A percentile compares a stretch with the other conserved stretches of the same genome.
Conservation (phyloP, 1,140 invertebrate genomes). For the Bombus impatiens region DNA sequence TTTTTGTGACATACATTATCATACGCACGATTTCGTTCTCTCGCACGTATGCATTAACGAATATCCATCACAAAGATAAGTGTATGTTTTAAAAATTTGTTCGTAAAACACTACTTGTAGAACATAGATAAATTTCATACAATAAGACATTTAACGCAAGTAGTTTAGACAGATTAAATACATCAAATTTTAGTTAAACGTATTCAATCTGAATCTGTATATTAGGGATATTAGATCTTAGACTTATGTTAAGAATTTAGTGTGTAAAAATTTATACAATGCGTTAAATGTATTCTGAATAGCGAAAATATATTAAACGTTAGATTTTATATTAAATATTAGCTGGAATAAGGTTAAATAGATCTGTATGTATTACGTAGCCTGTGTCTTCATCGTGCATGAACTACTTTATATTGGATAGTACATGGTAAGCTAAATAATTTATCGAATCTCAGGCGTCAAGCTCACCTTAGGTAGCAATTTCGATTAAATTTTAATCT, state of each 20-base stretch:
- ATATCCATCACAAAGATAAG: no score
- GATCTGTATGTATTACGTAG: neutral
- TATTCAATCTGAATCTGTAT: neutral
- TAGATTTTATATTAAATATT: neutral
- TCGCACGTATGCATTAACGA: neutral
- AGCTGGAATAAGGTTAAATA: neutral
- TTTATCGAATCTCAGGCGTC: neutral
- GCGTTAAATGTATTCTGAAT: neutral
- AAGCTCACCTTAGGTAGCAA: neutral
- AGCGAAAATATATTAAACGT: neutral
- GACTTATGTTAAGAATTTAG: neutral
- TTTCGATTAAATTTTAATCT: slow-evolving; percentile 8
- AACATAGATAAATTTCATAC: neutral
- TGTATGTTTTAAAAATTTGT: neutral
- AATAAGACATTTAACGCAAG: no score
- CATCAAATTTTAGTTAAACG: neutral
- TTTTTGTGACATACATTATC: slow-evolving; percentile 19
- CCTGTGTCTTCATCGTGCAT: neutral
- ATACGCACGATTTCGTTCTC: neutral
- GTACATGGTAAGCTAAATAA: neutral
- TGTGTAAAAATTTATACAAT: no score
- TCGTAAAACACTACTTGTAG: no score
- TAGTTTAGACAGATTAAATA: neutral
- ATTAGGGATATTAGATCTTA: neutral
- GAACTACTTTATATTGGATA: neutral